Evolutionary conservation across 1,140 invertebrate species (phyloP), one percentile per base, ranked within the genome.

Genomic region (Calliopsis andreniformis): DNA sequence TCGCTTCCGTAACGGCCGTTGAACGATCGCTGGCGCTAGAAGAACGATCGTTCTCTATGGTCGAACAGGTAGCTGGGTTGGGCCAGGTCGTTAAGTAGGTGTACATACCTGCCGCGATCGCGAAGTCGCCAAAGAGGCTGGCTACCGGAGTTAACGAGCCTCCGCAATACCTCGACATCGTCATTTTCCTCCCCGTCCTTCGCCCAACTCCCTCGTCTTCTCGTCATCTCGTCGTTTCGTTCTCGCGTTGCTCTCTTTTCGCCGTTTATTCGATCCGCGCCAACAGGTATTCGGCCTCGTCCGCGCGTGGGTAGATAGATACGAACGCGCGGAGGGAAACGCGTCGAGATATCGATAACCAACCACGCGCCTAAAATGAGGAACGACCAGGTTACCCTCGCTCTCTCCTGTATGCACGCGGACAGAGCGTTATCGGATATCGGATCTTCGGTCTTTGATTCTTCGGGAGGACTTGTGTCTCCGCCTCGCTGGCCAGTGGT

Each of bases 21-120:
- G 68, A 80, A 78, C 70, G 83, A 85, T 84, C 75, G 53, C 28
- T 42, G 71, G 79, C 82, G 82, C 79, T 84, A 84, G 82, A 79
- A 68, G 71, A 85, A 82, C 82, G 84, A 85, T 85, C 77, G 56
- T 83, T 85, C 73, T 85, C 84, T 82, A 82, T 73, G 70, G 71
- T 84, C 70, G 81, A 83, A 76, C 81, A 86, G 85, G 81, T 86
- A 83, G 72, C 78, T 83, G 78, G 75, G 83, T 80, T 85, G 80
- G 84, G 69, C 80, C 45, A 71, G 75, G 56, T 85, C 78, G 84
- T 86, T 86, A 85, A 86, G 78, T 83, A 86, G 80, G 81, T 81
- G 81, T 81, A 86, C 61, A 61, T 86, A 86, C 75, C 78, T 79
- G 78, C 49, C 53, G 84, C 59, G 73, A 84, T 85, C 79, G 77